Conservation (phyloP, 2,797 vertebrate genomes). For the Enteromius anoplus region DNA sequence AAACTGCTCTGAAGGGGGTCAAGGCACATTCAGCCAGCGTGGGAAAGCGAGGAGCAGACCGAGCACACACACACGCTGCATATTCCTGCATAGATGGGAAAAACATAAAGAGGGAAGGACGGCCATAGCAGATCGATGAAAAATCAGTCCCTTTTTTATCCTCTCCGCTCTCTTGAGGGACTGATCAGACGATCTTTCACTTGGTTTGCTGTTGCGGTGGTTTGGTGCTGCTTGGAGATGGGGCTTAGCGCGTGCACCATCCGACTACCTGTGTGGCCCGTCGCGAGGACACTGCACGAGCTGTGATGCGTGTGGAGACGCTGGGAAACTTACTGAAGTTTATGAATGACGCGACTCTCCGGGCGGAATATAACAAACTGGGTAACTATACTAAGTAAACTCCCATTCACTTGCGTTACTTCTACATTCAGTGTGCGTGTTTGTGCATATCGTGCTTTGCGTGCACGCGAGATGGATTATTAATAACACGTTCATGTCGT, state of each 20-base stretch:
- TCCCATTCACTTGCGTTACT: not conserved
- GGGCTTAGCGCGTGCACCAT: constrained; percentile 74
- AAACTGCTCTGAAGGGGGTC: constrained; percentile 99
- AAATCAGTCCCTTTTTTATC: constrained; percentile 70
- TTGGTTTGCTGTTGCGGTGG: constrained; percentile 55
- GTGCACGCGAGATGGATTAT: not conserved
- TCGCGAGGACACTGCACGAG: constrained; percentile 76
- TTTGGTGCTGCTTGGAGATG: constrained; percentile 78
- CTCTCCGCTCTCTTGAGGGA: constrained; percentile 65
- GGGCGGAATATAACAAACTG: constrained; percentile 45
- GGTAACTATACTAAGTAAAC: constrained; percentile 31
- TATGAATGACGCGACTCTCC: constrained; percentile 52
- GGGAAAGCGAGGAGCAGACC: constrained; percentile 87
- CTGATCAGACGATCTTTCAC: constrained; percentile 55
- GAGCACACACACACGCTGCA: constrained; percentile 72
- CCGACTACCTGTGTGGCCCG: constrained; percentile 95
- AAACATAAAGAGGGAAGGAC: constrained; percentile 62
- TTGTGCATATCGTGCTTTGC: not conserved
- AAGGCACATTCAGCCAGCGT: constrained; percentile 98
- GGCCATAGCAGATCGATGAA: constrained; percentile 70
- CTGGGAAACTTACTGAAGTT: constrained; percentile 53
- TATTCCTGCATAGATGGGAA: constrained; percentile 68
- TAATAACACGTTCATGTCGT: not conserved
- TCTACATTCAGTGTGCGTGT: not conserved
- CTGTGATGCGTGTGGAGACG: constrained; percentile 70